Evolutionary conservation across 2,888 invertebrate species (phyloP).

Genomic region (Chaitophorus viminalis): DNA sequence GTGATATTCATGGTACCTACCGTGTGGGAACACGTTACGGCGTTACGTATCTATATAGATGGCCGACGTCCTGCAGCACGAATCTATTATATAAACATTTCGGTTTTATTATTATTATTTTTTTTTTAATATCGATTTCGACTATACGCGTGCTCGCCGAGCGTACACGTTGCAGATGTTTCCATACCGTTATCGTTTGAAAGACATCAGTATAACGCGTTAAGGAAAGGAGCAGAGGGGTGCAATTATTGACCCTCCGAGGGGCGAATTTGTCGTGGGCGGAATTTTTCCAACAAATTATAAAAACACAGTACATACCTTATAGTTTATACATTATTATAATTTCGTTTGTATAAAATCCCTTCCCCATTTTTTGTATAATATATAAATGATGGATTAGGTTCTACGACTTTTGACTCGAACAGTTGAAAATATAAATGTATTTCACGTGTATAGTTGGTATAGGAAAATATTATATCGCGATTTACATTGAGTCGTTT

Average conservation of each 20-base stretch:
- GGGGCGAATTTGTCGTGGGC: not conserved
- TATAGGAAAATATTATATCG: too few species aligned
- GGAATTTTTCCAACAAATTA: not conserved
- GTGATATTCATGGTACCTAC: not conserved
- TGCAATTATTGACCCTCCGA: not conserved
- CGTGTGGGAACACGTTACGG: not conserved
- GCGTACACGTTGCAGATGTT: constrained; percentile 32
- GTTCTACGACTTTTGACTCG: too few species aligned
- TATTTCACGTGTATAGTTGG: too few species aligned
- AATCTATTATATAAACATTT: constrained; percentile 30
- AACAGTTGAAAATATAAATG: too few species aligned
- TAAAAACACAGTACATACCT: too few species aligned
- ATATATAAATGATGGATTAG: too few species aligned
- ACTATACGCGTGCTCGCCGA: not conserved
- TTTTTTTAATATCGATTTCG: not conserved
- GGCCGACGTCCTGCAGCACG: constrained; percentile 7
- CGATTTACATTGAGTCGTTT: too few species aligned
- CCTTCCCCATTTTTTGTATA: too few species aligned
- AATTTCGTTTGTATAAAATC: too few species aligned
- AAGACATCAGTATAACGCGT: not conserved
- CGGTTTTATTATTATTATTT: constrained; percentile 14
- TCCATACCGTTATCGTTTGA: not conserved
- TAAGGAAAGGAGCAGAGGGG: not conserved
- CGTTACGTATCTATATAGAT: not conserved
- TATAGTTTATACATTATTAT: too few species aligned